Evolutionary conservation across 2,797 vertebrate genomes (phyloP).

Genomic region (Alfaro cultratus): DNA sequence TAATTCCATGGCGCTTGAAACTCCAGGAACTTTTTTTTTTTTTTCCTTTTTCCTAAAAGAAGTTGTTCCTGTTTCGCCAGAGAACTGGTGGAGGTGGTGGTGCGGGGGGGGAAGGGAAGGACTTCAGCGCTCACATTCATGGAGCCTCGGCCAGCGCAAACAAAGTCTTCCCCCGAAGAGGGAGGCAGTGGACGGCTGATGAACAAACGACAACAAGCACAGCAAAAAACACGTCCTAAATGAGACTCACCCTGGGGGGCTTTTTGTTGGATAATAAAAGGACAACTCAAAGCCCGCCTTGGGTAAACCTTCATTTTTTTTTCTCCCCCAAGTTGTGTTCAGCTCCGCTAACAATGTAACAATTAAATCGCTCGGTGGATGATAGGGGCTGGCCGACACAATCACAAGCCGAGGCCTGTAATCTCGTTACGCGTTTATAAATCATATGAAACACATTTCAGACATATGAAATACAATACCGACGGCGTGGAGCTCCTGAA

Average conservation of each 20-base stretch:
- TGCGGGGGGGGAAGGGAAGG: conserved; percentile 77
- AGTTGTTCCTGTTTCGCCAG: conserved; percentile 85
- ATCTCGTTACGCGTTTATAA: conserved; percentile 65
- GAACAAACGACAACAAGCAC: conserved; percentile 54
- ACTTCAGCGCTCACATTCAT: conserved; percentile 80
- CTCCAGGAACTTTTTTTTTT: conserved; percentile 80
- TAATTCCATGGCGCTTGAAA: conserved; percentile 82
- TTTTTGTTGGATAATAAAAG: conserved; percentile 45
- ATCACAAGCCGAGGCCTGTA: conserved; percentile 74
- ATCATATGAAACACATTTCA: conserved; percentile 60
- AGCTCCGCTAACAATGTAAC: conserved; percentile 77
- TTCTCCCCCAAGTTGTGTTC: conserved; percentile 65
- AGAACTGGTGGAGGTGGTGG: conserved; percentile 48
- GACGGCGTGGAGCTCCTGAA: conserved; percentile 66
- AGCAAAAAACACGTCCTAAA: conserved; percentile 31
- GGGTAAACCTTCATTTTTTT: conserved; percentile 46
- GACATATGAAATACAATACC: conserved; percentile 73
- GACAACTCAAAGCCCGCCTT: conserved; percentile 46
- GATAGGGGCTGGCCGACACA: conserved; percentile 73
- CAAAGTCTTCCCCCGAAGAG: conserved; percentile 84
- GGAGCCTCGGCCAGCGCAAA: conserved; percentile 83
- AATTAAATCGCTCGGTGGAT: conserved; percentile 77
- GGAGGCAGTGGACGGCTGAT: conserved; percentile 78
- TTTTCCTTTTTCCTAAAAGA: conserved; percentile 79
- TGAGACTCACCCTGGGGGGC: conserved; percentile 7